A percentile compares a stretch with the other conserved stretches of the same genome.
These are phyloP conservation scores for Euzetes globulus DNA, from an alignment of 2,888 invertebrate species.

Conservation along the genomic window DNA sequence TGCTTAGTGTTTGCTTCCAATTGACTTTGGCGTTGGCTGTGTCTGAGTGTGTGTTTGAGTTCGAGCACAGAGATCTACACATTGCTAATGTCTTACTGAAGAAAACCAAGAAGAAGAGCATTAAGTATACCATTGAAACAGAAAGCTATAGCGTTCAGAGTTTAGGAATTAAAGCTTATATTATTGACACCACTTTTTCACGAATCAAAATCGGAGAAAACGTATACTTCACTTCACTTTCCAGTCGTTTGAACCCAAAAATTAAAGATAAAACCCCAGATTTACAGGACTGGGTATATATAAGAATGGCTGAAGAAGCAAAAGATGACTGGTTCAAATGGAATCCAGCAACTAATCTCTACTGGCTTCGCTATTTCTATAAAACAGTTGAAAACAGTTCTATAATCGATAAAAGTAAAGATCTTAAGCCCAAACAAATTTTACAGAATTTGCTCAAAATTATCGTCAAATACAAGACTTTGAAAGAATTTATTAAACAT, in stretches of 20 bases:
- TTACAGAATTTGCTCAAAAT: not conserved
- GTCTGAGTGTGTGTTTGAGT: conserved; percentile 71
- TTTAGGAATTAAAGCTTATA: conserved; percentile 55
- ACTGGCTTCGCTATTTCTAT: conserved; percentile 24
- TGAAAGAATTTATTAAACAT: not conserved
- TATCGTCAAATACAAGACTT: not conserved
- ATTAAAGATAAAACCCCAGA: conserved; percentile 11
- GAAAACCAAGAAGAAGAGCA: conserved; percentile 55
- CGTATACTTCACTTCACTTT: conserved; percentile 15
- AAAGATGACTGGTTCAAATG: conserved; percentile 23
- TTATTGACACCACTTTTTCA: conserved; percentile 86
- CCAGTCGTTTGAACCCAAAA: conserved; percentile 16
- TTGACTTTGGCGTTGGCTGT: conserved; percentile 72
- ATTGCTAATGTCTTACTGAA: conserved; percentile 85
- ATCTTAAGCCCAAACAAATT: not conserved
- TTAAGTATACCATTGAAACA: conserved; percentile 53
- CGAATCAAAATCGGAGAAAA: conserved; percentile 47
- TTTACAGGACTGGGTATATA: conserved; percentile 21
- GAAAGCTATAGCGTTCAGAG: conserved; percentile 19
- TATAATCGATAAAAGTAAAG: not conserved
- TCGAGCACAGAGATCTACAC: conserved; percentile 93
- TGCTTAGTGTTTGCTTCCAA: conserved; percentile 53
- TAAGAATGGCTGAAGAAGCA: not conserved
- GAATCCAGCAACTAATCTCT: conserved; percentile 26
- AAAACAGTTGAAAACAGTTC: not conserved